phyloP scores from a whole-genome alignment of 1,140 invertebrate species.

The Bombus pyrosoma region DNA sequence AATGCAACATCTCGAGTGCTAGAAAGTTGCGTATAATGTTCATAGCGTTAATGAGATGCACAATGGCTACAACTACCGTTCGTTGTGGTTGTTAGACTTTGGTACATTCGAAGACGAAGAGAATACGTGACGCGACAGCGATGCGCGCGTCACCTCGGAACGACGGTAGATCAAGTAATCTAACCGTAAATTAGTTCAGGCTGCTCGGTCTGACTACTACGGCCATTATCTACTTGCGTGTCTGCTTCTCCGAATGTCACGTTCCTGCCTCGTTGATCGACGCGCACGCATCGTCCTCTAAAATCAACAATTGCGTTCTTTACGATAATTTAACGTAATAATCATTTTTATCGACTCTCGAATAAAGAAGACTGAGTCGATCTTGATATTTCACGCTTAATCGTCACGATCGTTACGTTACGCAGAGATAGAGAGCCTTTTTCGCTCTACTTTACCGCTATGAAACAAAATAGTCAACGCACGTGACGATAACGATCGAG shows the following conservation, averaged over 20 bases:
- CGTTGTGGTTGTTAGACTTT: background rate
- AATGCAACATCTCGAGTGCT: no score
- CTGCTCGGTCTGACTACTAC: slow-evolving; percentile 14
- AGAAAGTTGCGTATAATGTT: no score
- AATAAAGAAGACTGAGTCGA: background rate
- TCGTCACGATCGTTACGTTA: no score
- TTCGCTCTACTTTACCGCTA: no score
- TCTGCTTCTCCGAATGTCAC: background rate
- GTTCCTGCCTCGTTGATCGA: background rate
- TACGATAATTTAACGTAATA: no score
- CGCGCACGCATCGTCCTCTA: background rate
- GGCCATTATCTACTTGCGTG: slow-evolving; percentile 23
- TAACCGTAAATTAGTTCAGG: slow-evolving; percentile 34
- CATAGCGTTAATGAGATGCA: no score
- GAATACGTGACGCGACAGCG: background rate
- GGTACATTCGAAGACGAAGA: background rate
- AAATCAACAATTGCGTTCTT: background rate
- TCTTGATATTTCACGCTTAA: background rate
- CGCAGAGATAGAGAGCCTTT: no score
- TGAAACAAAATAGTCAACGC: no score
- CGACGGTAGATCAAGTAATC: slow-evolving; percentile 19
- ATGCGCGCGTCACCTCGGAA: background rate
- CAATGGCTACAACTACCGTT: background rate
- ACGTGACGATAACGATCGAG: no score
- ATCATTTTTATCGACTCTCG: background rate